Percentiles rank a stretch among this genome's conserved stretches.
phyloP scores from a whole-genome alignment of 2,797 vertebrate species.

The Lagocephalus sceleratus region DNA sequence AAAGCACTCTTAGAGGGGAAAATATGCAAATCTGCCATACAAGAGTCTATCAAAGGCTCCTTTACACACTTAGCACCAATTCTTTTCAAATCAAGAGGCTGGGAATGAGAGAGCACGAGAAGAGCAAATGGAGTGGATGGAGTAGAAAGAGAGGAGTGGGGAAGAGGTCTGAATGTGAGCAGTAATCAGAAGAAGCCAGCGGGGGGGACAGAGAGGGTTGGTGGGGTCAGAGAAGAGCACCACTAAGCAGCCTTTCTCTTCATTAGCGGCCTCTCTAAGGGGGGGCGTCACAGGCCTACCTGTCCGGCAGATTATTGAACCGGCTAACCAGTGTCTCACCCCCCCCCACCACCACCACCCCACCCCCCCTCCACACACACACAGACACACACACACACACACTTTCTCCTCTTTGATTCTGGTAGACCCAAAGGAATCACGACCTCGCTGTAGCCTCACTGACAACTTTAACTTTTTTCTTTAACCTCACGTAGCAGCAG shows the following conservation, averaged over 20 bases:
- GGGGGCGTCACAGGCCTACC: slow-evolving; percentile 88
- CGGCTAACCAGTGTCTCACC: slow-evolving; percentile 82
- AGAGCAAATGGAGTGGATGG: slow-evolving; percentile 32
- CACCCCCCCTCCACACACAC: slow-evolving; percentile 44
- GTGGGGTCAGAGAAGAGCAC: slow-evolving; percentile 81
- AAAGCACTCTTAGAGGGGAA: not conserved
- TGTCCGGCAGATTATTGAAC: slow-evolving; percentile 94
- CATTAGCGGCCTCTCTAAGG: slow-evolving; percentile 90
- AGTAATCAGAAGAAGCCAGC: slow-evolving; percentile 66
- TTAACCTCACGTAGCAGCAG: slow-evolving; percentile 52
- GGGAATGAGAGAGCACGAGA: slow-evolving; percentile 21
- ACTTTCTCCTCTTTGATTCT: slow-evolving; percentile 60
- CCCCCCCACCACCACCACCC: slow-evolving; percentile 40
- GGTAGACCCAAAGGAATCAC: slow-evolving; percentile 67
- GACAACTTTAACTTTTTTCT: slow-evolving; percentile 63
- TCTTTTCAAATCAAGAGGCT: slow-evolving; percentile 27
- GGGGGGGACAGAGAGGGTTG: slow-evolving; percentile 74
- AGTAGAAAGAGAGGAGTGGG: slow-evolving; percentile 21
- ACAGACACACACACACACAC: slow-evolving; percentile 46
- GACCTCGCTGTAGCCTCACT: slow-evolving; percentile 57
- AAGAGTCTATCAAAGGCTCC: slow-evolving; percentile 18
- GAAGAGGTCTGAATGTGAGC: slow-evolving; percentile 55
- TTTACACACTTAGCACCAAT: slow-evolving; percentile 22
- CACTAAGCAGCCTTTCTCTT: slow-evolving; percentile 94
- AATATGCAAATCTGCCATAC: slow-evolving; percentile 3